Evolutionary conservation across 2,797 vertebrate genomes (phyloP).

Genomic region (Chrysocyon brachyurus): DNA sequence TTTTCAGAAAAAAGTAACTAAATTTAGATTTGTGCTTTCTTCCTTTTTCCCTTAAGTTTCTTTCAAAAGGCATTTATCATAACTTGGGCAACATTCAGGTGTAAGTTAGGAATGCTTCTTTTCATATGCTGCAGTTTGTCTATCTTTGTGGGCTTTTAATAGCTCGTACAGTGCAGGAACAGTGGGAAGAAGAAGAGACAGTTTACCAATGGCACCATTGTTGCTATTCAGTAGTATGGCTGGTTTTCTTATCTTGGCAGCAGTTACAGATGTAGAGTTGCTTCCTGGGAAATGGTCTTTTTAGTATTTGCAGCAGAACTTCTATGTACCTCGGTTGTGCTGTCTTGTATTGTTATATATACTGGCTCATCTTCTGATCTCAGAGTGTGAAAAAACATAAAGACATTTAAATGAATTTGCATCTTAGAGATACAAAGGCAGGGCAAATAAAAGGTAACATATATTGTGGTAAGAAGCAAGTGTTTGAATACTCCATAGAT

Average conservation of each 20-base stretch:
- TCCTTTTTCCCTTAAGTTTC: constrained; percentile 4
- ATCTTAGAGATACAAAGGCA: constrained; percentile 59
- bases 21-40: neutral
- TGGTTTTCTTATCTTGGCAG: constrained; percentile 76
- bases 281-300: constrained; percentile 66
- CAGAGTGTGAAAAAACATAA: constrained; percentile 45
- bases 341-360: constrained; percentile 10
- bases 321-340: constrained; percentile 66
- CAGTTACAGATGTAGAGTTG: constrained; percentile 69
- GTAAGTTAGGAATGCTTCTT: neutral
- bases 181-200: constrained; percentile 28
- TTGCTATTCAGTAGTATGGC: constrained; percentile 66
- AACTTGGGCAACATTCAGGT: constrained; percentile 28
- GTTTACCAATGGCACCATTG: neutral
- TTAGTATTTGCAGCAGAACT: constrained; percentile 65
- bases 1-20: neutral
- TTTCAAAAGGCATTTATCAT: neutral
- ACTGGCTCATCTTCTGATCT: constrained; percentile 69
- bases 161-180: neutral
- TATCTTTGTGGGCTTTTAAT: neutral
- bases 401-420: constrained; percentile 77
- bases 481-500: constrained; percentile 24
- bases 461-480: constrained; percentile 35
- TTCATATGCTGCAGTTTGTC: neutral
- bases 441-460: constrained; percentile 61